Percentiles rank a stretch among this genome's conserved stretches.
phyloP scores from a whole-genome alignment of 2,113 vertebrate species.

The Ceyx melanurus region DNA sequence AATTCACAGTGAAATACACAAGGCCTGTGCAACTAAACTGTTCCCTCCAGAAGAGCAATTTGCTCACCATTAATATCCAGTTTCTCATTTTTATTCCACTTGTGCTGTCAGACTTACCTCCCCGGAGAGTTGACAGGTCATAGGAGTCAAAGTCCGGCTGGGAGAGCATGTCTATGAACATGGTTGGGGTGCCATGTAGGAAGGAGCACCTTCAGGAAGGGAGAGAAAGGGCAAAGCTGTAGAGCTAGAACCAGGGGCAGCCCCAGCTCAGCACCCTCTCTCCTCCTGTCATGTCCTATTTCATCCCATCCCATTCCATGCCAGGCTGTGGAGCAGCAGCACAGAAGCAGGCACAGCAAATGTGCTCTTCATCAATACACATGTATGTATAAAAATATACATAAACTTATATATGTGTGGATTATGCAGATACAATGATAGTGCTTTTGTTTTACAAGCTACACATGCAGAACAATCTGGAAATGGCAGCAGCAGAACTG shows the following conservation, averaged over 20 bases:
- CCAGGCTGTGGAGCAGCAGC: not conserved
- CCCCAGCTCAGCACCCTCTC: not conserved
- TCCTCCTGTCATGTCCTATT: not conserved
- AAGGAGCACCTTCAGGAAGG: constrained; percentile 77
- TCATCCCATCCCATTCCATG: not conserved
- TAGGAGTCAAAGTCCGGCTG: constrained; percentile 80
- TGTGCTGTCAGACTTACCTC: constrained; percentile 76
- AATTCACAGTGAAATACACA: not conserved
- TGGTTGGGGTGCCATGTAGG: constrained; percentile 87
- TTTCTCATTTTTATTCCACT: not conserved
- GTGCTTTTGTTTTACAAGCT: not conserved
- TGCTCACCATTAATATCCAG: not conserved
- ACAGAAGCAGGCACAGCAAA: rapidly evolving
- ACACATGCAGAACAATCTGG: not conserved
- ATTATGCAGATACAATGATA: not conserved
- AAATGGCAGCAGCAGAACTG: not conserved
- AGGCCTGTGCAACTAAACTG: not conserved
- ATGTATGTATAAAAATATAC: rapidly evolving
- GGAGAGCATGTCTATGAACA: constrained; percentile 88
- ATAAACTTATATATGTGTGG: not conserved
- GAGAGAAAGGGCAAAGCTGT: not conserved
- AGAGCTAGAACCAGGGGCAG: not conserved
- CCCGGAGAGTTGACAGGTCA: constrained; percentile 77
- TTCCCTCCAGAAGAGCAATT: not conserved
- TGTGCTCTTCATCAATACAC: rapidly evolving